Conservation (phyloP, 2,797 vertebrate species). For the Arrhamphus sclerolepis region DNA sequence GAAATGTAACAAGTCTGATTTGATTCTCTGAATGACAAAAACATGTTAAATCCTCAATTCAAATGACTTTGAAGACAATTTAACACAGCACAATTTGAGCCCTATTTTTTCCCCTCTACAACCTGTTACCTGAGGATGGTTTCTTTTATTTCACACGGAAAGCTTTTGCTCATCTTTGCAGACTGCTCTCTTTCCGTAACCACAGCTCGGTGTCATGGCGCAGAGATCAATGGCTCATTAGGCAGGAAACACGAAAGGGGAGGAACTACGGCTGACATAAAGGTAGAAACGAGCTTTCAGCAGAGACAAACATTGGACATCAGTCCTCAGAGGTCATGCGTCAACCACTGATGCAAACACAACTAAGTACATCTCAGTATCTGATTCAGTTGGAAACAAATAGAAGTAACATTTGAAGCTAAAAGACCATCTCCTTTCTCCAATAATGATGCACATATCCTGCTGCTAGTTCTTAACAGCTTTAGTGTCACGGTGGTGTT, state of each 20-base stretch:
- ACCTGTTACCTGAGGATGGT: too few relatives aligned
- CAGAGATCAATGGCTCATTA: conserved; percentile 67
- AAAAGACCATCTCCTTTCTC: too few relatives aligned
- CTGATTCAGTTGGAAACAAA: too few relatives aligned
- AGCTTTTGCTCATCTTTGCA: conserved; percentile 33
- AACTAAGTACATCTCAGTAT: too few relatives aligned
- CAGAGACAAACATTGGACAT: conserved; percentile 41
- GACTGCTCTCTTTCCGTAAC: conserved; percentile 54
- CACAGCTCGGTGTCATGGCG: conserved; percentile 41
- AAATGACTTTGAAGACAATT: too few relatives aligned
- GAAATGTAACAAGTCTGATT: neutral
- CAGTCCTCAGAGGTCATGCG: conserved; percentile 28
- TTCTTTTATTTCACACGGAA: conserved; percentile 1
- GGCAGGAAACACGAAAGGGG: conserved; percentile 53
- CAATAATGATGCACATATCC: conserved; percentile 1
- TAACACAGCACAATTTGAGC: too few relatives aligned
- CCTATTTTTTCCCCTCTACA: too few relatives aligned
- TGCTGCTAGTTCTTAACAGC: conserved; percentile 14
- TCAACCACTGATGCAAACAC: conserved; percentile 16
- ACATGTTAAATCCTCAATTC: too few relatives aligned
- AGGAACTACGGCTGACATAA: conserved; percentile 26
- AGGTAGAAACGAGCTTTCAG: conserved; percentile 41
- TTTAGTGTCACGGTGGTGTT: conserved; percentile 26
- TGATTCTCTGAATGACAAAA: too few relatives aligned
- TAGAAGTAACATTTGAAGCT: too few relatives aligned